Evolutionary conservation across 1,140 invertebrate species (phyloP).

Genomic region (Temnothorax curvispinosus): DNA sequence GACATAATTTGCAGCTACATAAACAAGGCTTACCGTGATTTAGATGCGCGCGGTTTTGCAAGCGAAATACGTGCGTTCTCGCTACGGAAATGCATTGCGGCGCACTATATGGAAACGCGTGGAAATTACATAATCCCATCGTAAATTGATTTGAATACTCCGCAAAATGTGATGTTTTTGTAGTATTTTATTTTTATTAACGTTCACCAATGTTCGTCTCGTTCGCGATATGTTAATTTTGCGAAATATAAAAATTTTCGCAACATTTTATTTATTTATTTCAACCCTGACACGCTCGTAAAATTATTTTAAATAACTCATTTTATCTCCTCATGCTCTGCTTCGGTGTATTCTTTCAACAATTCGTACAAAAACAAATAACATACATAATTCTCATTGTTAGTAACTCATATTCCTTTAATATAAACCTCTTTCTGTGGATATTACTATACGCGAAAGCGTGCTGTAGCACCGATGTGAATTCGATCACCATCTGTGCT

Average conservation of each 20-base stretch:
- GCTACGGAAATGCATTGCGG: constrained; percentile 25
- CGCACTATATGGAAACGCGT: not conserved
- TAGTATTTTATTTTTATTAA: not conserved
- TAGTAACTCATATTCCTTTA: not conserved
- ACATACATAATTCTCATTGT: no score
- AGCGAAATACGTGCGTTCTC: constrained; percentile 55
- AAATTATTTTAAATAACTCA: not conserved
- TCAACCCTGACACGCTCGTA: not conserved
- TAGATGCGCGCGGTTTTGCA: constrained; percentile 74
- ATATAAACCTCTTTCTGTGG: not conserved
- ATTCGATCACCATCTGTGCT: constrained; percentile 46
- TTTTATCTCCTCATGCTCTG: not conserved
- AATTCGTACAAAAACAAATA: not conserved
- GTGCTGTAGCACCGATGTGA: not conserved
- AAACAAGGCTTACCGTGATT: constrained; percentile 80
- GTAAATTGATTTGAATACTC: constrained; percentile 37
- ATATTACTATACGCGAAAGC: not conserved
- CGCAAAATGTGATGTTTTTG: not conserved
- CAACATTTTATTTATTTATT: constrained; percentile 23
- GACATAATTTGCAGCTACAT: constrained; percentile 81
- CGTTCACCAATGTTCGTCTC: not conserved
- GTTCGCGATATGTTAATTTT: not conserved
- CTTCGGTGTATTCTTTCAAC: not conserved
- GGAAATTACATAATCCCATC: constrained; percentile 28
- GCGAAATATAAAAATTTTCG: not conserved